Conservation (phyloP, 2,888 invertebrate species). For the Dendrolimus houi region DNA sequence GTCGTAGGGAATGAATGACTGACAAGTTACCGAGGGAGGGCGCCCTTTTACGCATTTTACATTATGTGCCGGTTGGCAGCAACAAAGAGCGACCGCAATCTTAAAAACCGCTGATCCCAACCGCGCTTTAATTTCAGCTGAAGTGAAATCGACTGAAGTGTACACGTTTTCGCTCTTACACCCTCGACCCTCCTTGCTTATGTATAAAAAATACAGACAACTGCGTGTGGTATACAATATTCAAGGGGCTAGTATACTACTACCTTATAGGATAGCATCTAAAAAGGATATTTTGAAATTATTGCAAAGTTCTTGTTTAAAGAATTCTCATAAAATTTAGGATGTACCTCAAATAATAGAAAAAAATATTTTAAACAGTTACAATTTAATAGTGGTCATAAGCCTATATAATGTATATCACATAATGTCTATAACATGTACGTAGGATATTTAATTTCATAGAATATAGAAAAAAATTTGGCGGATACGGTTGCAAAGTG, state of each 20-base stretch:
- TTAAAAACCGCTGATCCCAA: conserved; percentile 45
- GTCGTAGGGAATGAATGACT: background rate
- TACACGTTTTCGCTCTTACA: conserved; percentile 66
- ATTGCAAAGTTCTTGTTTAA: too few relatives aligned
- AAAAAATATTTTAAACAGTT: too few relatives aligned
- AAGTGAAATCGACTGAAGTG: conserved; percentile 61
- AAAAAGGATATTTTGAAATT: too few relatives aligned
- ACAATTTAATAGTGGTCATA: too few relatives aligned
- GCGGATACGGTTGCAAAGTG: too few relatives aligned
- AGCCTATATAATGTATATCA: too few relatives aligned
- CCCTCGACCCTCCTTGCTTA: conserved; percentile 40
- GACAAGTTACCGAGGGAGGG: background rate
- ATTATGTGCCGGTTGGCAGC: conserved; percentile 20
- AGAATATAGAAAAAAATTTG: too few relatives aligned
- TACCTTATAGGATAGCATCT: too few relatives aligned
- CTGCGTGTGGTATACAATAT: background rate
- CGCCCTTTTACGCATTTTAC: conserved; percentile 14
- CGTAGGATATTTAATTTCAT: too few relatives aligned
- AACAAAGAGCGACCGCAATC: conserved; percentile 42
- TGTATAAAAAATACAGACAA: conserved; percentile 26
- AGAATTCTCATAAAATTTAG: too few relatives aligned
- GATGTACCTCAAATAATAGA: too few relatives aligned
- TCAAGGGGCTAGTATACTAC: background rate
- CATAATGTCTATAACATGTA: too few relatives aligned
- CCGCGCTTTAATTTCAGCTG: conserved; percentile 55